Conservation (phyloP, 2,888 invertebrate species). For the Drosophila paranaensis region DNA sequence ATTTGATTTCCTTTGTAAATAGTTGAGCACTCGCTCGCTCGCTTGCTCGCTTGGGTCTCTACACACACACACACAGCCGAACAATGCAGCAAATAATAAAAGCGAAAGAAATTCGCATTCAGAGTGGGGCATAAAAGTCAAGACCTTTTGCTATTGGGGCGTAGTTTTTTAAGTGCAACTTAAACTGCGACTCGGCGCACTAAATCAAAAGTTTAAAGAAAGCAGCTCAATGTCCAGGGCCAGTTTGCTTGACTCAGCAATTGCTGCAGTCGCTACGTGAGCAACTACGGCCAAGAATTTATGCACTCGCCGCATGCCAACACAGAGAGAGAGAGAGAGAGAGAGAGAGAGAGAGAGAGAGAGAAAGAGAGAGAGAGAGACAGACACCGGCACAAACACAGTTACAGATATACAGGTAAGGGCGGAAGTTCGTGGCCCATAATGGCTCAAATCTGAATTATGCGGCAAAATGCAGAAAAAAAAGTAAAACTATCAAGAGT, state of each 20-base stretch:
- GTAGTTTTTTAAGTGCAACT: conserved; percentile 48
- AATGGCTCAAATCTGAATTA: conserved; percentile 78
- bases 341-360: too few species aligned
- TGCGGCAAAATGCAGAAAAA: conserved; percentile 63
- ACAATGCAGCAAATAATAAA: conserved; percentile 69
- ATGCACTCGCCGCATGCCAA: conserved; percentile 74
- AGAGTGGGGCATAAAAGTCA: conserved; percentile 31
- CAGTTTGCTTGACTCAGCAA: conserved; percentile 21
- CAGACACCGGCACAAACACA: conserved; percentile 1
- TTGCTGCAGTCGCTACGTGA: conserved; percentile 61
- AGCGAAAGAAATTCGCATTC: conserved; percentile 22
- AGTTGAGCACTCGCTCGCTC: conserved; percentile 34
- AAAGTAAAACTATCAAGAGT: conserved; percentile 3
- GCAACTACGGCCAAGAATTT: conserved; percentile 61
- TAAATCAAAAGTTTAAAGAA: conserved; percentile 73
- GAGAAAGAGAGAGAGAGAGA: too few species aligned
- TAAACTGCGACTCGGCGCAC: conserved; percentile 55
- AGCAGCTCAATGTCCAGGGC: conserved; percentile 58
- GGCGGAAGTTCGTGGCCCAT: conserved; percentile 70
- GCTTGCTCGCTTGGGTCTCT: not conserved
- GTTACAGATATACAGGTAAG: conserved; percentile 36
- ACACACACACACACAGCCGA: conserved; percentile 22
- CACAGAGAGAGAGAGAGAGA: too few species aligned
- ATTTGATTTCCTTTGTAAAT: conserved; percentile 57
- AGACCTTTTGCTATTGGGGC: conserved; percentile 23